phyloP scores from a whole-genome alignment of 2,888 invertebrate genomes.

The Nomada hirtipes region DNA sequence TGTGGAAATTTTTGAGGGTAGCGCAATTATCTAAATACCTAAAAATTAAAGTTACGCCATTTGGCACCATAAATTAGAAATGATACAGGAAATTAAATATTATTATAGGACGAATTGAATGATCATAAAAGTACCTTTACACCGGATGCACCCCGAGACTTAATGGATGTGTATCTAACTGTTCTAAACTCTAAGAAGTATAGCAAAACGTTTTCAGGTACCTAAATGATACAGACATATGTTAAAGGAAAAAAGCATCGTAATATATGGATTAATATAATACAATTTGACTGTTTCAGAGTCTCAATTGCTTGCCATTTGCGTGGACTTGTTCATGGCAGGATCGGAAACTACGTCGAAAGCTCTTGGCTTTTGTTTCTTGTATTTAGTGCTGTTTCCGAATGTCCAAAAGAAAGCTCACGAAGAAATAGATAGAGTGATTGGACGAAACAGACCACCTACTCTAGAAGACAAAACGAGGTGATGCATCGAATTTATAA shows the following conservation, averaged over 20 bases:
- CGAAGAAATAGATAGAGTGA: constrained; percentile 90
- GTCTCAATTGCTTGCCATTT: constrained; percentile 91
- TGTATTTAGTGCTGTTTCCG: constrained; percentile 90
- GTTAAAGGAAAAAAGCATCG: not conserved
- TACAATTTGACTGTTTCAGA: constrained; percentile 82
- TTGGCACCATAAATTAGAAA: not conserved
- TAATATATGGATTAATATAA: not conserved
- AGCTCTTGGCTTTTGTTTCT: constrained; percentile 90
- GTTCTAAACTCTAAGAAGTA: constrained; percentile 87
- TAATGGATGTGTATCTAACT: constrained; percentile 93
- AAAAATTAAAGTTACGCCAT: not conserved
- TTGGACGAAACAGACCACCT: constrained; percentile 89
- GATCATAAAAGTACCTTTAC: constrained; percentile 89
- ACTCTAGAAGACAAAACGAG: constrained; percentile 89
- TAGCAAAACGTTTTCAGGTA: constrained; percentile 84
- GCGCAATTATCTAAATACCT: not conserved
- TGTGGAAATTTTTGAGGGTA: constrained; percentile 84
- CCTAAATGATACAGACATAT: not conserved
- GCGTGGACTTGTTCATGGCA: constrained; percentile 94
- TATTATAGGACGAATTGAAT: constrained; percentile 87
- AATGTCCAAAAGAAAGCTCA: constrained; percentile 91
- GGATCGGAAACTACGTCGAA: constrained; percentile 95
- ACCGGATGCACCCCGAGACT: constrained; percentile 88
- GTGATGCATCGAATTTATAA: constrained; percentile 79
- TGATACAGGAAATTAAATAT: not conserved